Base-by-base conservation (phyloP, 2,888 invertebrate species). In the Theretra japonica region DNA sequence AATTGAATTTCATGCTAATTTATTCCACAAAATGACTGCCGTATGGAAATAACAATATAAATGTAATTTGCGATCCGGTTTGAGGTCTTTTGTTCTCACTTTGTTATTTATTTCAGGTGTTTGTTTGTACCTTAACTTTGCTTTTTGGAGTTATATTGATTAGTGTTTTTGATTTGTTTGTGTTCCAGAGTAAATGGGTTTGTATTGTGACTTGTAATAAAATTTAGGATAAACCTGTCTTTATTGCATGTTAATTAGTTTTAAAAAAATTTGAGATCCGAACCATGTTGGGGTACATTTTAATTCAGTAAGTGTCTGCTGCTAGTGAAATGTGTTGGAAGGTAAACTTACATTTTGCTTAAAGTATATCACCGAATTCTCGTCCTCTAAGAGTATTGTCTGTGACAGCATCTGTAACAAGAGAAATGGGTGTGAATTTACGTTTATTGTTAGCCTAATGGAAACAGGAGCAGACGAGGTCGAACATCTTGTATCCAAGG, bases 361-460 rank as follows among this genome's bases (percentile, higher is more conserved):
- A 86, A 83, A 86, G 86, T 88, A 88, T 91, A 89, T 91, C 89
- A 90, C 86, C 84, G 78, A 84, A 75, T 82, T 83, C 65, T 80
- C 77, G 78, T 85, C 80, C 77, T 81, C 82, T 75, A 77, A 83
- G 79, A 80, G 86, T 91, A 90, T 92, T 91, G 88, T 92, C 90
- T 85, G 68, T 74, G 79, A 80, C 87, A 88, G 88, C 90, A 92
- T 91, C 93, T 93, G 93, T 56, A 92, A 93, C 90, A 90, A 90
- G 75, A 72, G 73, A 77, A 77, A 41, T 41, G 11, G 21, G 21
- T 4, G 33, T 62, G 41, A 65, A 41, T 41, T n/a, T 41, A 41
- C 21, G 21, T 65, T 19, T 33, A 23, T 15, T 23, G 41, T 65
- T 48, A 65, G 8, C 62, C 33, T 62, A 33, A 62, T 19, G 33